These are phyloP conservation scores for Drosophila pseudotalamancana DNA, from an alignment of 2,888 invertebrate genomes.

Conservation along the genomic window DNA sequence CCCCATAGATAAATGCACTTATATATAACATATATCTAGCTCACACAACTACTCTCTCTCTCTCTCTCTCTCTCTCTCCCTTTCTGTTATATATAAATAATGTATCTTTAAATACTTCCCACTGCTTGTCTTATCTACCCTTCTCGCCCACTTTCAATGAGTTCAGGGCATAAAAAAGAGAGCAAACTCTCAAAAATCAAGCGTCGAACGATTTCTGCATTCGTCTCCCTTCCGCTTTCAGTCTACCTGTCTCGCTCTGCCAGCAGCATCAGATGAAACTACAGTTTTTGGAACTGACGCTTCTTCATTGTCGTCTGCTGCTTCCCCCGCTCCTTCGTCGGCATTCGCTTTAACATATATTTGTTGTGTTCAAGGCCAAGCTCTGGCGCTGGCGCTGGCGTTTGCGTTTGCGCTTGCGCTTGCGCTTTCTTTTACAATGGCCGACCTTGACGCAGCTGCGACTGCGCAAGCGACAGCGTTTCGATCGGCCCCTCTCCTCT, in stretches of 20 bases:
- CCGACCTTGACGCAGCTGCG: conserved; percentile 72
- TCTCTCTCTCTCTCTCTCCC: too few relatives aligned
- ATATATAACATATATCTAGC: too few relatives aligned
- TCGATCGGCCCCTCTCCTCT: background rate
- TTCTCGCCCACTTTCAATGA: background rate
- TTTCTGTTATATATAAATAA: too few relatives aligned
- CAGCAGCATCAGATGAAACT: conserved; percentile 10
- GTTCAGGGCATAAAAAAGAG: conserved; percentile 21
- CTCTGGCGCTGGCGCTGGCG: too few relatives aligned
- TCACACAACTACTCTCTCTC: too few relatives aligned
- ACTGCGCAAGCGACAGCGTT: conserved; percentile 71
- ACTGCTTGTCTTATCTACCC: background rate
- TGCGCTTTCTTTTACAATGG: conserved; percentile 80
- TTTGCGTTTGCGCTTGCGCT: too few relatives aligned
- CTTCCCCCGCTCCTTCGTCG: conserved; percentile 9
- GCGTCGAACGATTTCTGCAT: conserved; percentile 45
- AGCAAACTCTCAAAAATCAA: conserved; percentile 9
- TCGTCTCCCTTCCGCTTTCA: background rate
- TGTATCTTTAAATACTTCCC: background rate
- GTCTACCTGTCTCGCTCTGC: background rate
- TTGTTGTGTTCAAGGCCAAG: conserved; percentile 75
- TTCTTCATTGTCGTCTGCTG: conserved; percentile 28
- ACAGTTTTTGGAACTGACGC: background rate
- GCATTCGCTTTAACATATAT: conserved; percentile 51
- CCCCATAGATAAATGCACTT: too few relatives aligned